Percentiles rank a stretch among this genome's conserved stretches.
Conservation (phyloP, 1,140 invertebrate genomes). For the Antheraea mylitta region DNA sequence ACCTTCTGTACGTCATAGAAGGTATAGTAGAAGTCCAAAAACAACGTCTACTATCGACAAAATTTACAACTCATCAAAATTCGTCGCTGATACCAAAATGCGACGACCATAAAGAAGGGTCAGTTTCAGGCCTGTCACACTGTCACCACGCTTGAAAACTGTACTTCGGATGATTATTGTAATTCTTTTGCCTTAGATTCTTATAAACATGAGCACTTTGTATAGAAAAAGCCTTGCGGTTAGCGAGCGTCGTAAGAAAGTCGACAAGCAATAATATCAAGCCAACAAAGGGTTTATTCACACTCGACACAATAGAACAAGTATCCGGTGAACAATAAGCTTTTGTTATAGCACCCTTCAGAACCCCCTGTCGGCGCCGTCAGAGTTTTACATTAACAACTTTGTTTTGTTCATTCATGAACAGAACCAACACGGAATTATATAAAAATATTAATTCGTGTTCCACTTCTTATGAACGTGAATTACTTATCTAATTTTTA, state of each 20-base stretch:
- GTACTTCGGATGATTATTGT: no score
- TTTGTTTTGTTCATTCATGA: not conserved
- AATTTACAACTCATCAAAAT: no score
- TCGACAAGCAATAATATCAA: not conserved
- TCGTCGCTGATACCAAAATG: no score
- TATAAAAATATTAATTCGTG: not conserved
- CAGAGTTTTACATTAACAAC: not conserved
- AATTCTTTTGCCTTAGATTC: no score
- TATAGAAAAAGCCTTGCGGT: not conserved
- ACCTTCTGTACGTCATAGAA: no score
- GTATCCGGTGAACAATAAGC: not conserved
- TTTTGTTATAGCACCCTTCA: not conserved
- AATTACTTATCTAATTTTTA: no score
- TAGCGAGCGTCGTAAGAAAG: not conserved
- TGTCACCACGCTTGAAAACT: no score
- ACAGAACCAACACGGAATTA: not conserved
- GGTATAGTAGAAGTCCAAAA: no score
- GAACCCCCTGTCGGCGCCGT: not conserved
- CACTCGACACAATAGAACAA: slow-evolving; percentile 9
- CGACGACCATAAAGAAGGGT: no score
- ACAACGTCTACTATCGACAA: no score
- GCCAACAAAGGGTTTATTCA: slow-evolving; percentile 18
- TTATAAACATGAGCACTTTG: no score
- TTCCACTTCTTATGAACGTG: not conserved
- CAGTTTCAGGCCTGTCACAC: no score